Evolutionary conservation across 2,888 invertebrate species (phyloP).

Genomic region (Drosophila affinis): DNA sequence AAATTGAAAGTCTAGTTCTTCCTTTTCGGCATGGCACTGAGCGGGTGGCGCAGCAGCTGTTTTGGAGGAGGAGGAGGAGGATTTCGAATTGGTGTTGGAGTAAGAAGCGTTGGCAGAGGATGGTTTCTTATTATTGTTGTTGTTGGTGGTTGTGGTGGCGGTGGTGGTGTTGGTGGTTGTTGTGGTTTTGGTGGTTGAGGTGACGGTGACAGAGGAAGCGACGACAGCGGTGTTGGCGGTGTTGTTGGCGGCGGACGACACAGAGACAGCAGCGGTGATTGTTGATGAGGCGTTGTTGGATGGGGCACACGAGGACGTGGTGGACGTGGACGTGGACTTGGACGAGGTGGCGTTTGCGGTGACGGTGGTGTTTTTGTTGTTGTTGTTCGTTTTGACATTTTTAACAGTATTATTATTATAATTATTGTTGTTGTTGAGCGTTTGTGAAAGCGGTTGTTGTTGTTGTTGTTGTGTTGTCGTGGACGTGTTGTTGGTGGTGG

Average conservation of each 20-base stretch:
- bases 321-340: conserved; percentile 53
- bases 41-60: conserved; percentile 78
- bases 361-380: conserved; percentile 35
- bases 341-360: conserved; percentile 57
- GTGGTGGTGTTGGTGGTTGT: conserved; percentile 3
- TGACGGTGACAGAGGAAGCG: conserved; percentile 18
- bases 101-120: conserved; percentile 66
- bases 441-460: conserved; percentile 76
- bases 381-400: conserved; percentile 57
- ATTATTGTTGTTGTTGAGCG: conserved; percentile 71
- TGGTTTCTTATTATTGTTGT: conserved; percentile 59
- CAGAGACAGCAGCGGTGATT: conserved; percentile 40
- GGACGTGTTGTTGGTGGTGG: conserved; percentile 65
- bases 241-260: conserved; percentile 39
- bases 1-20: conserved; percentile 97
- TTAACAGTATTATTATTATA: conserved; percentile 50
- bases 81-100: conserved; percentile 64
- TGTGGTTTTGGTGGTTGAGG: conserved; percentile 25
- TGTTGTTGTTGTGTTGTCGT: conserved; percentile 62
- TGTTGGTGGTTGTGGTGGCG: conserved; percentile 36
- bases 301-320: conserved; percentile 40
- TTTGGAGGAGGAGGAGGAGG: conserved; percentile 80
- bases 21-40: conserved; percentile 85
- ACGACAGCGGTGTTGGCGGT: conserved; percentile 54
- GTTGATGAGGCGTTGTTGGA: conserved; percentile 53